Conservation (phyloP, 1,140 invertebrate species). For the Elymnias hypermnestra region DNA sequence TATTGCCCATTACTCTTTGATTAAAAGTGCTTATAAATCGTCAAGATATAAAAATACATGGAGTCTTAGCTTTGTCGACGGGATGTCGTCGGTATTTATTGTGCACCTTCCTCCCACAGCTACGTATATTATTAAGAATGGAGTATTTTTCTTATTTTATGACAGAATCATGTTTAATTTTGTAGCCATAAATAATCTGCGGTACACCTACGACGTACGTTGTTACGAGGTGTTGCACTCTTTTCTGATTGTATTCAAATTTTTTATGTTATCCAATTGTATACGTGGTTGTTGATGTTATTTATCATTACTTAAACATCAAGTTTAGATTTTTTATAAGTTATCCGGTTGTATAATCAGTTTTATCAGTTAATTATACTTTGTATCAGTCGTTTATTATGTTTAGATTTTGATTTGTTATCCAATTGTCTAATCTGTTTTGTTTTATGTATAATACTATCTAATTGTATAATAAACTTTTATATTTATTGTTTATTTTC, state of each 20-base stretch:
- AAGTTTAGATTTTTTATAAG: too few species aligned
- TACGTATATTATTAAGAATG: slow-evolving; percentile 8
- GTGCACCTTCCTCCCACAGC: slow-evolving; percentile 9
- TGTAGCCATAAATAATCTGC: slow-evolving; percentile 7
- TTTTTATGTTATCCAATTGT: too few species aligned
- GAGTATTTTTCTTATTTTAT: slow-evolving; percentile 20
- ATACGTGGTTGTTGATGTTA: too few species aligned
- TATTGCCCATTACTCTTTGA: slow-evolving; percentile 27
- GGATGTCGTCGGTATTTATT: slow-evolving; percentile 8
- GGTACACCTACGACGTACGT: slow-evolving; percentile 1
- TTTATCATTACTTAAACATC: too few species aligned
- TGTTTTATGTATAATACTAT: too few species aligned
- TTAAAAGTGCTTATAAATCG: slow-evolving; percentile 21
- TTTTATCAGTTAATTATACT: too few species aligned
- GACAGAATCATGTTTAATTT: slow-evolving; percentile 19
- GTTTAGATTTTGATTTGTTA: too few species aligned
- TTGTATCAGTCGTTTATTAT: too few species aligned
- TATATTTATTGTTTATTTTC: too few species aligned
- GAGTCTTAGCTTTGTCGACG: slow-evolving; percentile 7
- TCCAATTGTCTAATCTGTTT: too few species aligned
- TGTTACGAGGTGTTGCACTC: background rate
- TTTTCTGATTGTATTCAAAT: background rate
- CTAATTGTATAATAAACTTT: too few species aligned
- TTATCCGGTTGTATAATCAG: too few species aligned
- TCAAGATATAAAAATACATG: slow-evolving; percentile 14